These are phyloP conservation scores for Portunus trituberculatus DNA, from an alignment of 1,140 invertebrate genomes.

Conservation along the genomic window DNA sequence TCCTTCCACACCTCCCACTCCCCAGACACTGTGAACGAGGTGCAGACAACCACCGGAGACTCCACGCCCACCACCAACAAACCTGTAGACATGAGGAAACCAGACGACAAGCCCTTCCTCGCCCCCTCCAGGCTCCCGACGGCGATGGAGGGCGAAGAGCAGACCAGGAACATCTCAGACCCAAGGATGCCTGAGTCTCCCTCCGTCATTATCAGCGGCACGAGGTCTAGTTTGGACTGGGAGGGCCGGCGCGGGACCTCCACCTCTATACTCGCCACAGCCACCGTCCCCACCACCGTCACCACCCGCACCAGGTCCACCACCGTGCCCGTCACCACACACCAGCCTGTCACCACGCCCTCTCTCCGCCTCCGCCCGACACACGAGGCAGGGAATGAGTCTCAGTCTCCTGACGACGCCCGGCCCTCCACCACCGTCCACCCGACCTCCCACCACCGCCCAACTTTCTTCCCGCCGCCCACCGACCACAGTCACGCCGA, in stretches of 20 bases:
- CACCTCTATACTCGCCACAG: slow-evolving; percentile 49
- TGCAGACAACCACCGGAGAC: slow-evolving; percentile 60
- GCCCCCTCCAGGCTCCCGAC: slow-evolving; percentile 48
- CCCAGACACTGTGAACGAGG: slow-evolving; percentile 45
- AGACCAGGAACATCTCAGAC: slow-evolving; percentile 26
- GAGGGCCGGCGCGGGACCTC: background rate
- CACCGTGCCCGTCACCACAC: slow-evolving; percentile 67
- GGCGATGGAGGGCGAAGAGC: background rate
- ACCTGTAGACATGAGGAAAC: slow-evolving; percentile 8
- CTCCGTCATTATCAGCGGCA: slow-evolving; percentile 38
- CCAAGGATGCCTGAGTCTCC: background rate
- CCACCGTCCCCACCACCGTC: slow-evolving; percentile 64
- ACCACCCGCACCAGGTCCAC: slow-evolving; percentile 69
- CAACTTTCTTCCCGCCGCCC: background rate
- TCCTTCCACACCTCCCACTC: slow-evolving; percentile 58
- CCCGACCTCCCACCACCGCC: slow-evolving; percentile 60
- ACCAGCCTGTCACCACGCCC: slow-evolving; percentile 41
- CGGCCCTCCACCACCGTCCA: slow-evolving; percentile 25
- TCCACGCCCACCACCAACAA: slow-evolving; percentile 43
- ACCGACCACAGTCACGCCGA: background rate
- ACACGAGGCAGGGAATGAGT: background rate
- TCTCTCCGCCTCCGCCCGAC: background rate
- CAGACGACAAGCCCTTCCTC: slow-evolving; percentile 1
- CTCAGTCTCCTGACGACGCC: background rate
- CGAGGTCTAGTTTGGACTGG: background rate